A percentile compares a stretch with the other conserved stretches of the same genome.
Evolutionary conservation across 2,113 vertebrate genomes (phyloP).

Genomic region (Protobothrops mucrosquamatus): DNA sequence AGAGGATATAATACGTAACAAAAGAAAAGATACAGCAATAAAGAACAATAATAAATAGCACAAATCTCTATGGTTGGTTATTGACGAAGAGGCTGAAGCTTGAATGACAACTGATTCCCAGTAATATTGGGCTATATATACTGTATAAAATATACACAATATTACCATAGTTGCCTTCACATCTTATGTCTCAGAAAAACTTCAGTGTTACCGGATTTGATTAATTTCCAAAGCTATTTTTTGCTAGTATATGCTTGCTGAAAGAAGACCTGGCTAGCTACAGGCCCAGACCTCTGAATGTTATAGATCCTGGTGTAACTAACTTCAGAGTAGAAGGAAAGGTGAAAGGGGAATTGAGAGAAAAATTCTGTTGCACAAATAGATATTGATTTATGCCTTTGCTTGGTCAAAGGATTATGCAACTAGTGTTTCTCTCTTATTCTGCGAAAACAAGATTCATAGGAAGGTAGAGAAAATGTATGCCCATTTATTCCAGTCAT

Average conservation of each 20-base stretch:
- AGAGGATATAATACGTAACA: not conserved
- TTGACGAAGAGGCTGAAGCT: not conserved
- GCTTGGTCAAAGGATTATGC: slow-evolving; percentile 6
- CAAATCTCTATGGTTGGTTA: not conserved
- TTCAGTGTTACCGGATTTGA: not conserved
- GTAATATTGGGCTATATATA: too few species aligned
- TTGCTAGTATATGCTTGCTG: not conserved
- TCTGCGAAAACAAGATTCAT: not conserved
- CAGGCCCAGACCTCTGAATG: not conserved
- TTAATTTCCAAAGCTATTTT: not conserved
- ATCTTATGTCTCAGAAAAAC: not conserved
- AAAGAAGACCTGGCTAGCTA: not conserved
- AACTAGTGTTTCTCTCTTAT: not conserved
- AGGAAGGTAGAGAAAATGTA: not conserved
- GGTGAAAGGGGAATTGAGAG: not conserved
- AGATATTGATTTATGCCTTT: not conserved
- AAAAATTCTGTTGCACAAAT: not conserved
- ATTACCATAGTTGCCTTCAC: not conserved
- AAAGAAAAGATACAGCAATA: not conserved
- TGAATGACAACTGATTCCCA: not conserved
- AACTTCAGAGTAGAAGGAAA: not conserved
- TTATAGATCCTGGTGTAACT: not conserved
- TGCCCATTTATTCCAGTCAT: not conserved
- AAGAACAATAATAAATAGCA: not conserved
- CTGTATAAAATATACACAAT: too few species aligned